Conservation (phyloP, 2,888 invertebrate species). For the Apotomis turbidana region DNA sequence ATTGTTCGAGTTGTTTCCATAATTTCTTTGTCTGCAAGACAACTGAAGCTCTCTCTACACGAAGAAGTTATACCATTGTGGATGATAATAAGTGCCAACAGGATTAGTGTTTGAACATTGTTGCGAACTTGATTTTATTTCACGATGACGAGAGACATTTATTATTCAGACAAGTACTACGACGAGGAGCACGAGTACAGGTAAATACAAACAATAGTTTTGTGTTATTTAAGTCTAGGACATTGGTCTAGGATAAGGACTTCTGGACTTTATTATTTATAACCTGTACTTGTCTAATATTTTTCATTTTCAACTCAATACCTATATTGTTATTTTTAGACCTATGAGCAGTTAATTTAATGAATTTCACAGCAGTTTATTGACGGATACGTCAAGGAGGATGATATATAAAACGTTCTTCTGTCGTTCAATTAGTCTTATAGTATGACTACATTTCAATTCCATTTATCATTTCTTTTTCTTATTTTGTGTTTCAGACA, state of each 20-base stretch:
- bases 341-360: not conserved
- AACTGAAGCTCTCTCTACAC: not conserved
- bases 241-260: not conserved
- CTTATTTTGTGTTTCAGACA: conserved; percentile 86
- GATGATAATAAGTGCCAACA: conserved; percentile 5
- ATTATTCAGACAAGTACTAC: conserved; percentile 96
- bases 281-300: too few species aligned
- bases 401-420: too few species aligned
- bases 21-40: conserved; percentile 32
- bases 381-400: too few species aligned
- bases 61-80: not conserved
- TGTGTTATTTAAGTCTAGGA: not conserved
- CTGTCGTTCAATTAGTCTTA: too few species aligned
- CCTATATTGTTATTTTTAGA: not conserved
- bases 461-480: too few species aligned
- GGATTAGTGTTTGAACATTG: conserved; percentile 8
- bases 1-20: conserved; percentile 42
- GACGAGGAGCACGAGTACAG: conserved; percentile 97
- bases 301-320: not conserved
- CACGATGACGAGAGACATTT: conserved; percentile 89
- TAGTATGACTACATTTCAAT: too few species aligned
- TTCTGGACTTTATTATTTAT: too few species aligned
- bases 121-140: conserved; percentile 2
- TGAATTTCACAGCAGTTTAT: too few species aligned
- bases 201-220: conserved; percentile 72